These are phyloP conservation scores for Koerneria pararmatus DNA, from an alignment of 2,888 invertebrate genomes.

Conservation along the genomic window DNA sequence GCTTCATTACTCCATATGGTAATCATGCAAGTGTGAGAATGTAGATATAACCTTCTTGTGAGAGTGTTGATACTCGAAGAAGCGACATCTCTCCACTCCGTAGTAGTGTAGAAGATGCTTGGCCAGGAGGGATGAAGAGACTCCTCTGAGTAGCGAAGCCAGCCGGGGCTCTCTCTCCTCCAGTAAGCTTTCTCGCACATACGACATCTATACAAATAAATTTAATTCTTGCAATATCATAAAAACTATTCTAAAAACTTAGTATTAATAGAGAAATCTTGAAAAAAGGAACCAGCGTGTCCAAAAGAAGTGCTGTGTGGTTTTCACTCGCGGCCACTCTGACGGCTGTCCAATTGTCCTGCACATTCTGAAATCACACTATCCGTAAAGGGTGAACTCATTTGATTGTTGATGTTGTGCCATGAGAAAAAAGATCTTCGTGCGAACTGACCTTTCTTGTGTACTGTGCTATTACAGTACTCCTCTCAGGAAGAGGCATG, in stretches of 20 bases:
- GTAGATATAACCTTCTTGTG: neutral
- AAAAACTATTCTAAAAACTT: neutral
- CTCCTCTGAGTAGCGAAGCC: constrained; percentile 11
- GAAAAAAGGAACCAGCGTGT: too few relatives aligned
- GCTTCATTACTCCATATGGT: neutral
- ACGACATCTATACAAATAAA: constrained; percentile 2
- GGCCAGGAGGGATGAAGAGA: neutral
- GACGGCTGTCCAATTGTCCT: too few relatives aligned
- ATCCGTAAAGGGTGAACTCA: too few relatives aligned
- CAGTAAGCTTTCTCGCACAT: constrained; percentile 13
- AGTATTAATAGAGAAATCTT: too few relatives aligned
- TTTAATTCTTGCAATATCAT: neutral
- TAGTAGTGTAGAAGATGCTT: constrained; percentile 21
- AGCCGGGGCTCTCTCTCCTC: constrained; percentile 15
- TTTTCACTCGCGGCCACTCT: too few relatives aligned
- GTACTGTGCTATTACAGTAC: too few relatives aligned
- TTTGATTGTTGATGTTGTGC: too few relatives aligned
- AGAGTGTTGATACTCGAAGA: constrained; percentile 26
- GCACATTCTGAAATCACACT: too few relatives aligned
- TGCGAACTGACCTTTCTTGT: too few relatives aligned
- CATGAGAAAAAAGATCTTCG: too few relatives aligned
- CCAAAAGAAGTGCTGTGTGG: too few relatives aligned
- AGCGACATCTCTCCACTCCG: constrained; percentile 27
- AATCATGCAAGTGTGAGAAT: neutral
- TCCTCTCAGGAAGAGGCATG: neutral